Percentiles rank a stretch among this genome's conserved stretches.
phyloP scores from a whole-genome alignment of 1,140 invertebrate species.

The Monomorium pharaonis region DNA sequence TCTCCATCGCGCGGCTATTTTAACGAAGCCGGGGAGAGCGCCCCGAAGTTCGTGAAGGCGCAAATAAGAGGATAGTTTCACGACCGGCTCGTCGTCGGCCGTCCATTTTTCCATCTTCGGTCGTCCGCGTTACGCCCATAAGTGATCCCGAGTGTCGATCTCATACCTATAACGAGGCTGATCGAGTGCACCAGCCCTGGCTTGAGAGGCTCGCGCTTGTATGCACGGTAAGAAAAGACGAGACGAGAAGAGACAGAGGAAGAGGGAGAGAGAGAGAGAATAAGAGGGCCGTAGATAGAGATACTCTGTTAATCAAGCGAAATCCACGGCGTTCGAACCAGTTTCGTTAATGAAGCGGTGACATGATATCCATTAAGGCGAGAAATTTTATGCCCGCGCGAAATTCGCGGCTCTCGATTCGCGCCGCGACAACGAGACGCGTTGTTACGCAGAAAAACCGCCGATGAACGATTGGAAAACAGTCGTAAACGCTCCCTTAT shows the following conservation, averaged over 20 bases:
- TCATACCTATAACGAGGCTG: slow-evolving; percentile 64
- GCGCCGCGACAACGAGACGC: not conserved
- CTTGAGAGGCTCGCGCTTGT: slow-evolving; percentile 23
- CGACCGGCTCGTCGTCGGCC: slow-evolving; percentile 68
- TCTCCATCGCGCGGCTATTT: slow-evolving; percentile 61
- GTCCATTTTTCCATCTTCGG: slow-evolving; percentile 67
- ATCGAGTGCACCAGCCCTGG: slow-evolving; percentile 46
- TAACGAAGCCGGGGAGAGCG: slow-evolving; percentile 60
- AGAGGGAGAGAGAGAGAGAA: slow-evolving; percentile 8
- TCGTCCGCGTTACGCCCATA: slow-evolving; percentile 64
- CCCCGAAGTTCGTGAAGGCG: slow-evolving; percentile 45
- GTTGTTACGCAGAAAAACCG: not conserved
- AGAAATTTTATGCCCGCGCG: slow-evolving; percentile 16
- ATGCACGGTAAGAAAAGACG: slow-evolving; percentile 31
- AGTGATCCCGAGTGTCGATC: slow-evolving; percentile 58
- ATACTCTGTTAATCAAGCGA: slow-evolving; percentile 64
- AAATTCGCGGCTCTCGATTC: slow-evolving; percentile 37
- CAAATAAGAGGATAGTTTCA: slow-evolving; percentile 73
- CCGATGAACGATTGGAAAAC: not conserved
- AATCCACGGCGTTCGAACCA: slow-evolving; percentile 60
- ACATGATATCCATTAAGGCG: slow-evolving; percentile 56
- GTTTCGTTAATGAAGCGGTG: slow-evolving; percentile 68
- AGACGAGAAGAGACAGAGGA: not conserved
- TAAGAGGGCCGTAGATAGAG: slow-evolving; percentile 18
- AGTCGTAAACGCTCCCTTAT: not conserved